Conservation (phyloP, 2,113 vertebrate species). For the Murina feae region DNA sequence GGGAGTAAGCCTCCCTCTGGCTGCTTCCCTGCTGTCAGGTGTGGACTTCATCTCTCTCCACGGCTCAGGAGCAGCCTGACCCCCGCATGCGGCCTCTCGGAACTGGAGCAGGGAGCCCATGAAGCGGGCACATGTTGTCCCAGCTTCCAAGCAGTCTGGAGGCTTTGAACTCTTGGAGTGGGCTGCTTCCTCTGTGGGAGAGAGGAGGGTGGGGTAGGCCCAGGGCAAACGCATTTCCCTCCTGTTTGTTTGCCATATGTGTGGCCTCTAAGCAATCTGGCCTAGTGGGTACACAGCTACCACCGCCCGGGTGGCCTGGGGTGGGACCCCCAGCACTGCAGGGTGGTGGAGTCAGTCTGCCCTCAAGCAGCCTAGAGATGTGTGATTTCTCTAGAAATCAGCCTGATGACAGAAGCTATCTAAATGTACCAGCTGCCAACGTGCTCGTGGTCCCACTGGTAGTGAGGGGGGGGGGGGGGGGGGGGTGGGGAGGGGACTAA, state of each 20-base stretch:
- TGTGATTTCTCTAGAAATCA: constrained; percentile 3
- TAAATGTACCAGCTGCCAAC: neutral
- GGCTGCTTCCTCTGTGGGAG: constrained; percentile 48
- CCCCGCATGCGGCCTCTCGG: neutral
- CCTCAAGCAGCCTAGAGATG: neutral
- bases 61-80: neutral
- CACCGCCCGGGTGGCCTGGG: neutral
- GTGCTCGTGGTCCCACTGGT: neutral
- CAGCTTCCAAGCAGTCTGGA: neutral
- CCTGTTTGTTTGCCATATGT: constrained; percentile 51
- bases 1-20: neutral
- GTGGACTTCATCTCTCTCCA: neutral
- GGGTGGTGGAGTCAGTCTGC: neutral
- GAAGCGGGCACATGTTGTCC: neutral
- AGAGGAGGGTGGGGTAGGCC: neutral
- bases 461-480: neutral
- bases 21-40: neutral
- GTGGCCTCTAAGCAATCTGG: constrained; percentile 28
- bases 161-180: constrained; percentile 45
- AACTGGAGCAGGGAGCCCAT: neutral
- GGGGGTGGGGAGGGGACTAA: neutral
- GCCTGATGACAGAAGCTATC: neutral
- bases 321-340: neutral
- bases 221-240: neutral
- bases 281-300: neutral